A percentile compares a stretch with the other conserved stretches of the same genome.
phyloP scores from a whole-genome alignment of 1,140 invertebrate species.

The Magallana ariakensis region DNA sequence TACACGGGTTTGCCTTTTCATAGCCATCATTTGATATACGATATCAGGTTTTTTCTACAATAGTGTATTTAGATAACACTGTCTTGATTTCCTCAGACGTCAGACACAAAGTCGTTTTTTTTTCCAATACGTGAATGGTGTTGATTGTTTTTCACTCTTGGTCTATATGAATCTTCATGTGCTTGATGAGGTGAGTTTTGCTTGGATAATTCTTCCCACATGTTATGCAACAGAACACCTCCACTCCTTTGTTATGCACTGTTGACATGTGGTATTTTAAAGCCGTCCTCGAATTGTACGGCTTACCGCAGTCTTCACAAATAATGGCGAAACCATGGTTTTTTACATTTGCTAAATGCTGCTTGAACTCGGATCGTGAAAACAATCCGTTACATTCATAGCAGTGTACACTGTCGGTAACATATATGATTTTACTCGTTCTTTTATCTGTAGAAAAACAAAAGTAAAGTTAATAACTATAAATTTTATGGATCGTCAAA shows the following conservation, averaged over 20 bases:
- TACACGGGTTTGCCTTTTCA: too few relatives aligned
- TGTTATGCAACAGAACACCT: neutral
- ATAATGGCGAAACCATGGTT: neutral
- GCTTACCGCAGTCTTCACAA: neutral
- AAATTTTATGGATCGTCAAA: too few relatives aligned
- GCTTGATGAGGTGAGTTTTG: neutral
- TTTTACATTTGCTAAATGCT: neutral
- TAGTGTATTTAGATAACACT: too few relatives aligned
- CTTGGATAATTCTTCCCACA: conserved; percentile 12
- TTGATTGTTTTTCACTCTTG: neutral
- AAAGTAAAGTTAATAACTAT: too few relatives aligned
- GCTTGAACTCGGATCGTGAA: neutral
- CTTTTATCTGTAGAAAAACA: neutral
- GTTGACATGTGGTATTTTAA: conserved; percentile 1
- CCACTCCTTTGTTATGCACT: neutral
- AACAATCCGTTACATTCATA: neutral
- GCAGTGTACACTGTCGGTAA: neutral
- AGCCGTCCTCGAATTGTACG: conserved; percentile 10
- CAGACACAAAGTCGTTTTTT: too few relatives aligned
- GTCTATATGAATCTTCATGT: conserved; percentile 13
- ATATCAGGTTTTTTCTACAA: too few relatives aligned
- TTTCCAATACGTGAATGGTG: too few relatives aligned
- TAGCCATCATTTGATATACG: too few relatives aligned
- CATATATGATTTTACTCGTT: neutral
- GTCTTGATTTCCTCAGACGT: too few relatives aligned